Conservation (phyloP, 2,888 invertebrate species). For the Epistrophella euchroma region DNA sequence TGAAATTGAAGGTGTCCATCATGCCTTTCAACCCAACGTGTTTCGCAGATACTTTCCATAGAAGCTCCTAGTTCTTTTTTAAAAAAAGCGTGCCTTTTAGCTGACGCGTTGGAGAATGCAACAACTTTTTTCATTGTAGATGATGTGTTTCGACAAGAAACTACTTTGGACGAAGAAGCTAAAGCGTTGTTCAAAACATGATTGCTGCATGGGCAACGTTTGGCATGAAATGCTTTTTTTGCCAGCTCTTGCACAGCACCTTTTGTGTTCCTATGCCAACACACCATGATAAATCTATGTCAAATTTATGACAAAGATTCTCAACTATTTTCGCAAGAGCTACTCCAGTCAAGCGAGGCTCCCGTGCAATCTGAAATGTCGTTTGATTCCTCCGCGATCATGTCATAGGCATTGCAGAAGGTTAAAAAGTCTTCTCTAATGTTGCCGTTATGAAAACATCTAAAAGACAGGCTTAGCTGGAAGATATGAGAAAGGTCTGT, state of each 20-base stretch:
- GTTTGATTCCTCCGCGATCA: too few relatives aligned
- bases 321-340: background rate
- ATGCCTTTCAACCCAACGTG: background rate
- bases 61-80: too few relatives aligned
- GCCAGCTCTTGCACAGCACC: background rate
- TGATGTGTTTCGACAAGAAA: background rate
- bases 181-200: background rate
- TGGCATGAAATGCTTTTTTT: background rate
- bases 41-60: background rate
- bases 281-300: background rate
- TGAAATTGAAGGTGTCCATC: background rate
- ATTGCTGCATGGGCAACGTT: constrained; percentile 4
- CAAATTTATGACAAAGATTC: background rate
- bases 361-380: fast-evolving
- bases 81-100: background rate
- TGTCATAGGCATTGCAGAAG: too few relatives aligned
- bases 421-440: background rate
- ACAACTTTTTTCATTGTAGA: background rate
- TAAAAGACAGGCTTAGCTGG: background rate
- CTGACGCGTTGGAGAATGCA: background rate
- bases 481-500: background rate
- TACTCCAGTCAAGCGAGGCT: background rate
- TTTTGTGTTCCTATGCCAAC: background rate
- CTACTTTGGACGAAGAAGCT: too few relatives aligned
- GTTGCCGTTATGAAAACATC: background rate